A percentile compares a stretch with the other conserved stretches of the same genome.
Conservation (phyloP, 2,113 vertebrate species). For the Zosterops pallidus region DNA sequence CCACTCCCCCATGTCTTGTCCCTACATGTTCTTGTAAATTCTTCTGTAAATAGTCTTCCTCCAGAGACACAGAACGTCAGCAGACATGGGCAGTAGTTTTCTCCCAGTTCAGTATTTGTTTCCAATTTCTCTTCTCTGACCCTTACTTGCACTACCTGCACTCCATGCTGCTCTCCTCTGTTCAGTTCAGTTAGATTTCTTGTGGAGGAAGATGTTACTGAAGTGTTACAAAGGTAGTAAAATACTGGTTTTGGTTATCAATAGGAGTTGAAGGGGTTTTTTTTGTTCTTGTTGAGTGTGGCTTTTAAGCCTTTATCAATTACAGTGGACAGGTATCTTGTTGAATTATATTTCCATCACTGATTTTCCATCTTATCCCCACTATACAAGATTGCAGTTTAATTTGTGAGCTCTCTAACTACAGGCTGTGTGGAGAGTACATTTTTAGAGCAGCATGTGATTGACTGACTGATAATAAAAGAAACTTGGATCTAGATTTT, state of each 20-base stretch:
- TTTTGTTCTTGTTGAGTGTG: neutral
- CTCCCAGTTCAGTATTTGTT: neutral
- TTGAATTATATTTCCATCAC: neutral
- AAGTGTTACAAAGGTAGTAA: neutral
- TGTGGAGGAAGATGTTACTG: neutral
- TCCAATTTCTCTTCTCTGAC: neutral
- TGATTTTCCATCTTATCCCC: neutral
- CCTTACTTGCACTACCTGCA: too few species aligned
- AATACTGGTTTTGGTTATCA: neutral
- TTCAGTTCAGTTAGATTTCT: neutral
- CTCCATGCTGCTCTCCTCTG: neutral
- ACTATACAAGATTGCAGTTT: neutral
- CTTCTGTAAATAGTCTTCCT: too few species aligned
- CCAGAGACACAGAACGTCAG: neutral
- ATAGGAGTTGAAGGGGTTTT: neutral
- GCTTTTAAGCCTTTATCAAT: neutral
- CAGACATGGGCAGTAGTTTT: neutral
- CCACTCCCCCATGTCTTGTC: too few species aligned
- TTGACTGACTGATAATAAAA: constrained; percentile 46
- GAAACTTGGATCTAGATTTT: neutral
- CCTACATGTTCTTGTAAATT: too few species aligned
- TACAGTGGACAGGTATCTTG: neutral
- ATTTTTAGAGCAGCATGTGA: neutral
- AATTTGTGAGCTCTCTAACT: neutral
- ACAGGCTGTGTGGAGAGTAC: neutral